phyloP scores from a whole-genome alignment of 2,113 vertebrate species.

The Jaculus jaculus region DNA sequence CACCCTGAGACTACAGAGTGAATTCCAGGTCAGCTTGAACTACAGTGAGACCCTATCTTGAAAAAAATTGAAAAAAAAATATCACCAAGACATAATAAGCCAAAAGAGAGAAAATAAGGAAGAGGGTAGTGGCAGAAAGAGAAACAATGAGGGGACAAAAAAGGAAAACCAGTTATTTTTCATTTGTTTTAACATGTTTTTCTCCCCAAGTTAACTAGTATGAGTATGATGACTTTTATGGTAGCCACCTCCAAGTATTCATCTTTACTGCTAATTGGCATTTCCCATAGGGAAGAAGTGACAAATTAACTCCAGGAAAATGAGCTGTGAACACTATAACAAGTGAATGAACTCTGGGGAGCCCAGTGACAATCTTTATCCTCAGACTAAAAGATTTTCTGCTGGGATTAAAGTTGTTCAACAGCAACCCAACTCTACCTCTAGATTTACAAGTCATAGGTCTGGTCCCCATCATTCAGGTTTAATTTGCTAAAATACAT shows the following conservation, averaged over 20 bases:
- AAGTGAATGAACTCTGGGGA: not conserved
- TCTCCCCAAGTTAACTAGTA: not conserved
- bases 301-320: not conserved
- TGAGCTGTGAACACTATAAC: not conserved
- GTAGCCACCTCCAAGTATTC: not conserved
- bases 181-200: not conserved
- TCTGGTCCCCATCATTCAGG: not conserved
- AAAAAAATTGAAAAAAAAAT: not conserved
- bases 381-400: not conserved
- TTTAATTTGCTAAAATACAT: not conserved
- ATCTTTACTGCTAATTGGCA: not conserved
- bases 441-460: not conserved
- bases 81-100: not conserved
- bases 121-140: not conserved
- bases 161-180: not conserved
- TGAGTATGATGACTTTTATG: not conserved
- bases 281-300: not conserved
- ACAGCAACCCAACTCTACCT: not conserved
- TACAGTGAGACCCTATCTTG: too few species aligned
- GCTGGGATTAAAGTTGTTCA: not conserved
- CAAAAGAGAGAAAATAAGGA: not conserved
- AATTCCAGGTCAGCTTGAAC: not conserved
- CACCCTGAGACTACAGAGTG: too few species aligned
- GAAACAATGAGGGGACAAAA: not conserved
- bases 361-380: not conserved